phyloP scores from a whole-genome alignment of 2,888 invertebrate genomes.

The Drosophila ochracea region DNA sequence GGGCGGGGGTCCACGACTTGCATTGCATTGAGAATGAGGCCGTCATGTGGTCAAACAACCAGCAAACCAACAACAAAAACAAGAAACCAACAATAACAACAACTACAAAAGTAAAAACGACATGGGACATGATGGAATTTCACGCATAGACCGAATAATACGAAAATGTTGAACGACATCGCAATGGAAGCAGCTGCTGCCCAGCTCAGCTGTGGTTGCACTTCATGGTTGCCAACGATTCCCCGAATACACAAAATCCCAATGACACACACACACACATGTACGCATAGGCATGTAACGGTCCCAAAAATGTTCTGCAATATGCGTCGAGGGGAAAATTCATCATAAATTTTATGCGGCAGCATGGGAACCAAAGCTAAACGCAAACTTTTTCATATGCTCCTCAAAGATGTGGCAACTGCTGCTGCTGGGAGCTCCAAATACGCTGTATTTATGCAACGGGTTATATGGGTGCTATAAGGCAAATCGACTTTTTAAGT shows the following conservation, averaged over 20 bases:
- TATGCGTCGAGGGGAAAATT: slow-evolving; percentile 78
- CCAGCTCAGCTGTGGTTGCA: slow-evolving; percentile 72
- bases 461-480: not conserved
- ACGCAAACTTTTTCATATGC: slow-evolving; percentile 75
- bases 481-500: not conserved
- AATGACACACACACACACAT: slow-evolving; percentile 33
- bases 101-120: slow-evolving; percentile 40
- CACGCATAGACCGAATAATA: slow-evolving; percentile 68
- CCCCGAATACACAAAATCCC: slow-evolving; percentile 27
- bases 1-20: slow-evolving; percentile 13
- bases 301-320: slow-evolving; percentile 81
- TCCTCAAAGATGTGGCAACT: slow-evolving; percentile 62
- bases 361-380: slow-evolving; percentile 64
- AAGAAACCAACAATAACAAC: slow-evolving; percentile 5
- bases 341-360: slow-evolving; percentile 80
- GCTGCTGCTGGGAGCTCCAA: slow-evolving; percentile 40
- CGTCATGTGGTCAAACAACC: slow-evolving; percentile 80
- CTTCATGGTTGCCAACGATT: slow-evolving; percentile 47
- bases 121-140: slow-evolving; percentile 61
- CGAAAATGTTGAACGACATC: slow-evolving; percentile 62
- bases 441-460: slow-evolving; percentile 18
- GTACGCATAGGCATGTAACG: slow-evolving; percentile 70
- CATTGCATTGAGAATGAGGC: slow-evolving; percentile 40
- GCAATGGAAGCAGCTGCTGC: slow-evolving; percentile 70
- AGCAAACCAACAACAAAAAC: slow-evolving; percentile 36